A percentile compares a stretch with the other conserved stretches of the same genome.
Evolutionary conservation across 2,888 invertebrate genomes (phyloP).

Genomic region (Harpalus rufipes): DNA sequence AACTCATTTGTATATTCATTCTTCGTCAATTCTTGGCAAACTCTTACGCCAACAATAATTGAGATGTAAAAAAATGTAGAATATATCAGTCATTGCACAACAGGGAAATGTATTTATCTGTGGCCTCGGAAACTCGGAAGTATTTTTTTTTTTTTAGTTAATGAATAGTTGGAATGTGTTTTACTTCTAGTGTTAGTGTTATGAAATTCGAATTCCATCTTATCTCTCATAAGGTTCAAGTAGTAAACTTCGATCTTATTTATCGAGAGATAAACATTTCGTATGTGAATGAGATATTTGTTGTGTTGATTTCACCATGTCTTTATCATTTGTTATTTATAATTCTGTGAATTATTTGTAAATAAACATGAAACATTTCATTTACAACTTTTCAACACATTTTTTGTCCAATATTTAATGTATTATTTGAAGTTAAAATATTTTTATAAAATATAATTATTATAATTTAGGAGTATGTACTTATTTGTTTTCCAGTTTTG

Average conservation of each 20-base stretch:
- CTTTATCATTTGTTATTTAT: conserved; percentile 37
- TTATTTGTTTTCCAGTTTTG: too few species aligned
- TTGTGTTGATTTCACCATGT: conserved; percentile 31
- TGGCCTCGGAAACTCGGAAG: conserved; percentile 30
- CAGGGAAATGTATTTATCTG: conserved; percentile 44
- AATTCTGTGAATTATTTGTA: conserved; percentile 23
- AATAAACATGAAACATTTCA: conserved; percentile 10
- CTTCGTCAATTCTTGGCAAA: conserved; percentile 31
- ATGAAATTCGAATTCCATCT: conserved; percentile 59
- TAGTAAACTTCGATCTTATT: conserved; percentile 61
- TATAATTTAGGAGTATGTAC: too few species aligned
- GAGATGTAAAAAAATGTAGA: conserved; percentile 22
- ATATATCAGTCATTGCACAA: conserved; percentile 21
- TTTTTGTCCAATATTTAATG: neutral
- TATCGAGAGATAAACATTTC: conserved; percentile 31
- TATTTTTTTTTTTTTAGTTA: neutral
- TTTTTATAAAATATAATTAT: too few species aligned
- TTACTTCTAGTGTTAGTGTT: conserved; percentile 17
- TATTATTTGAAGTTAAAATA: neutral
- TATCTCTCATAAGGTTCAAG: conserved; percentile 59
- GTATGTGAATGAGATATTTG: conserved; percentile 59
- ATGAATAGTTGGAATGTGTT: conserved; percentile 28
- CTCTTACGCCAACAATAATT: conserved; percentile 14
- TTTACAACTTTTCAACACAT: neutral
- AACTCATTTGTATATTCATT: neutral